These are phyloP conservation scores for Dendronephthya gigantea DNA, from an alignment of 64 coral and sea anemone genomes.

Conservation along the genomic window DNA sequence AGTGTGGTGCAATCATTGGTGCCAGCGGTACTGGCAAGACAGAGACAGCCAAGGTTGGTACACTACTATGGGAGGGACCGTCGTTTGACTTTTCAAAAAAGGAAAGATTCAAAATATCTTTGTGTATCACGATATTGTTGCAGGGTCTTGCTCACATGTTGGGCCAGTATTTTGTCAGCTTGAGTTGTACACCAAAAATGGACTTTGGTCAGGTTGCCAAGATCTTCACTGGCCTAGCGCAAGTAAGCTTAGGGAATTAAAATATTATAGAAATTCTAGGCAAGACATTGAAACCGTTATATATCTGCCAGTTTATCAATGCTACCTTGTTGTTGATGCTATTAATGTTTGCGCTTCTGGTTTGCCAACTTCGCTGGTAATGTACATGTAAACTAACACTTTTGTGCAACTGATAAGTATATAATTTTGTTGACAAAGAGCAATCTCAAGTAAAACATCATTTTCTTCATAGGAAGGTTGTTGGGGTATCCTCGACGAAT, in stretches of 20 bases:
- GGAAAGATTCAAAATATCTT: too few relatives aligned
- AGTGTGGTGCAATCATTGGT: constrained; percentile 61
- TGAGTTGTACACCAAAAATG: constrained; percentile 74
- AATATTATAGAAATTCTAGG: too few relatives aligned
- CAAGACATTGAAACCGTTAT: too few relatives aligned
- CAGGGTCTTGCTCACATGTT: constrained; percentile 73
- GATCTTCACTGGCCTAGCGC: constrained; percentile 66
- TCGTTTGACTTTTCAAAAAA: too few relatives aligned
- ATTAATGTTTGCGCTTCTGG: too few relatives aligned
- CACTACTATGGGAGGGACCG: too few relatives aligned
- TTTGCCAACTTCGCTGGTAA: too few relatives aligned
- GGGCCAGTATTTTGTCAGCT: constrained; percentile 59
- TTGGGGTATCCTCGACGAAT: constrained; percentile 92
- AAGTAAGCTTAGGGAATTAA: constrained; percentile 43
- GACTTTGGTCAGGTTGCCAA: constrained; percentile 52
- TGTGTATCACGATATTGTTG: background rate
- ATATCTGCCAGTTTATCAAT: too few relatives aligned
- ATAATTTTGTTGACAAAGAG: too few relatives aligned
- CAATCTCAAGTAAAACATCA: background rate
- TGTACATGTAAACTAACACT: too few relatives aligned
- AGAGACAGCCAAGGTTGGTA: constrained; percentile 66
- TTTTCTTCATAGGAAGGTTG: constrained; percentile 69
- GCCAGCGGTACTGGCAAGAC: constrained; percentile 77
- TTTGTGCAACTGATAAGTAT: too few relatives aligned
- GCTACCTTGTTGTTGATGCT: too few relatives aligned